These are phyloP conservation scores for Sparus aurata DNA, from an alignment of 2,797 vertebrate species.

Conservation along the genomic window DNA sequence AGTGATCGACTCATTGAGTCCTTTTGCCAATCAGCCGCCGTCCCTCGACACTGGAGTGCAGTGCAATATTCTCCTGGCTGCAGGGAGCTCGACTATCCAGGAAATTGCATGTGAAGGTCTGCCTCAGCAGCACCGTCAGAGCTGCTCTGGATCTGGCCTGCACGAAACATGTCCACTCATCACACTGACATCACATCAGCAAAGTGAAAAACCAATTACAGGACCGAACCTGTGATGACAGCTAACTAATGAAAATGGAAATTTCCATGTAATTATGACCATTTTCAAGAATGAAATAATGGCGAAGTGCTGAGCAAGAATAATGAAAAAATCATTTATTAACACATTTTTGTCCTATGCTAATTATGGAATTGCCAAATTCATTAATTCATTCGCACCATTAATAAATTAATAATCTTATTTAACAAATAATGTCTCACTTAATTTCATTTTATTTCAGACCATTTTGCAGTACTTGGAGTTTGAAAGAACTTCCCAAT, in stretches of 20 bases:
- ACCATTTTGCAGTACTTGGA: background rate
- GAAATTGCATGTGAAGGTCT: conserved; percentile 34
- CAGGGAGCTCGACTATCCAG: conserved; percentile 9
- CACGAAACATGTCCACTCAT: conserved; percentile 40
- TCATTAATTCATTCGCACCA: background rate
- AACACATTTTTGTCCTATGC: conserved; percentile 13
- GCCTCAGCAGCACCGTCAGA: conserved; percentile 13
- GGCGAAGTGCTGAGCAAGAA: conserved; percentile 23
- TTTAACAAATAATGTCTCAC: conserved; percentile 20
- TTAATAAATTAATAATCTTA: conserved; percentile 7
- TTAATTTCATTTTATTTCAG: conserved; percentile 3
- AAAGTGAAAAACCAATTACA: conserved; percentile 59
- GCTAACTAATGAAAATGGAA: conserved; percentile 73
- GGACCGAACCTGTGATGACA: conserved; percentile 49
- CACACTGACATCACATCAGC: conserved; percentile 41
- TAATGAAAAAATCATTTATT: conserved; percentile 43
- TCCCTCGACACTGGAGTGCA: background rate
- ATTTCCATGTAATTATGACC: conserved; percentile 66
- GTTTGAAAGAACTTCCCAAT: background rate
- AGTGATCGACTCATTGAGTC: conserved; percentile 22
- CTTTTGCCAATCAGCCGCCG: conserved; percentile 6
- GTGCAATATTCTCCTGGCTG: conserved; percentile 1
- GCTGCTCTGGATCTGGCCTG: conserved; percentile 7
- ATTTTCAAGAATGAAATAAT: conserved; percentile 46
- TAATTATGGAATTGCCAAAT: conserved; percentile 46